Evolutionary conservation across 30 jellyfish, hydroid and myxozoan species (phyloP).

Genomic region (Clytia hemisphaerica): DNA sequence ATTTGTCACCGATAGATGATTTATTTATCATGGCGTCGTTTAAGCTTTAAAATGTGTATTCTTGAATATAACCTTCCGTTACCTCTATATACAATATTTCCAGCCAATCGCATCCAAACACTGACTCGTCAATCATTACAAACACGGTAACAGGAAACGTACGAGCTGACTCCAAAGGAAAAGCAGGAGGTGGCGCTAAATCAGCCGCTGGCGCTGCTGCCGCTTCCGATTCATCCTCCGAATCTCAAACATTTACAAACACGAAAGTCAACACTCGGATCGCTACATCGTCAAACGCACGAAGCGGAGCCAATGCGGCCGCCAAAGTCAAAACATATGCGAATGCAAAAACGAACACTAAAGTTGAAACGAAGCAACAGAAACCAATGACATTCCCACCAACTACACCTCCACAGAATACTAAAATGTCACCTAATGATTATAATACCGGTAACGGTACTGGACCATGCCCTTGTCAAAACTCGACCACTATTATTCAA

Average conservation of each 20-base stretch:
- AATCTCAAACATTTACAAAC: constrained; percentile 73
- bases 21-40: too few relatives aligned
- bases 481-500: constrained; percentile 18
- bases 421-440: constrained; percentile 26
- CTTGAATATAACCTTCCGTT: too few relatives aligned
- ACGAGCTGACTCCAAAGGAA: constrained; percentile 59
- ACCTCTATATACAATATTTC: too few relatives aligned
- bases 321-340: constrained; percentile 95
- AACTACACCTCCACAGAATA: constrained; percentile 50
- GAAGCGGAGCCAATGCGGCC: constrained; percentile 91
- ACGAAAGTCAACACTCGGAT: constrained; percentile 89
- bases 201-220: constrained; percentile 76
- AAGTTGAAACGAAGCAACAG: constrained; percentile 72
- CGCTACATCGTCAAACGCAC: constrained; percentile 87
- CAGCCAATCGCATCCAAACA: too few relatives aligned
- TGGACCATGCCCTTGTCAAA: constrained; percentile 35
- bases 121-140: too few relatives aligned
- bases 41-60: too few relatives aligned
- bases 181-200: constrained; percentile 69
- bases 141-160: too few relatives aligned
- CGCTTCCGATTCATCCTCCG: constrained; percentile 66
- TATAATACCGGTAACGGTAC: constrained; percentile 22
- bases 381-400: constrained; percentile 80
- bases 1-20: too few relatives aligned
- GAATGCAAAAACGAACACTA: constrained; percentile 87